phyloP scores from a whole-genome alignment of 2,113 vertebrate genomes.

The Neoarius graeffei region DNA sequence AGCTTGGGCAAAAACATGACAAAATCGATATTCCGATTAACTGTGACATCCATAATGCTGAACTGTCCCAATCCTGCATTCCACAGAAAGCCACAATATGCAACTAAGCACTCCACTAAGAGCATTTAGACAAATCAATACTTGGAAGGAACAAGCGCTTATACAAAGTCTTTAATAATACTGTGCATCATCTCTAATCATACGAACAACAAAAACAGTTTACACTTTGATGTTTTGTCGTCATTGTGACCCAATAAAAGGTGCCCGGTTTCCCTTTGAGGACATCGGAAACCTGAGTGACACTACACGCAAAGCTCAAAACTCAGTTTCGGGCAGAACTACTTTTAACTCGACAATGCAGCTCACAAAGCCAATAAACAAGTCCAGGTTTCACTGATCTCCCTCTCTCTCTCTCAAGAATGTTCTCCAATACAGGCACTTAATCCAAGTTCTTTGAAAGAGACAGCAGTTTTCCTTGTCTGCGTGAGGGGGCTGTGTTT shows the following conservation, averaged over 20 bases:
- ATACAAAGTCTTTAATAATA: not conserved
- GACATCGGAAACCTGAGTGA: not conserved
- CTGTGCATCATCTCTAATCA: not conserved
- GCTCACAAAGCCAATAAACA: not conserved
- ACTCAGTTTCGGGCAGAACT: not conserved
- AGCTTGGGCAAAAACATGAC: not conserved
- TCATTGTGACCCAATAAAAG: not conserved
- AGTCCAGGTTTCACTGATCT: not conserved
- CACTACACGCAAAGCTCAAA: not conserved
- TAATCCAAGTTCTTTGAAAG: conserved; percentile 68
- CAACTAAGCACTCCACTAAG: not conserved
- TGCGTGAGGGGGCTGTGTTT: conserved; percentile 64
- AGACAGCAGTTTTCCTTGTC: conserved; percentile 38
- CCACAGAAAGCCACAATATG: not conserved
- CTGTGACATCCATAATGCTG: not conserved
- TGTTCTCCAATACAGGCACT: not conserved
- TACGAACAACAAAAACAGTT: not conserved
- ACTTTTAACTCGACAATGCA: not conserved
- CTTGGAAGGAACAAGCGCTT: not conserved
- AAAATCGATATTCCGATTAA: not conserved
- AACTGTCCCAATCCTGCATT: not conserved
- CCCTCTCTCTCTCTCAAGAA: not conserved
- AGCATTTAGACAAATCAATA: conserved; percentile 3
- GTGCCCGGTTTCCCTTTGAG: not conserved
- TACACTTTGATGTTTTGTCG: not conserved